Conservation (phyloP, 2,113 vertebrate species). For the Mirza zaza region DNA sequence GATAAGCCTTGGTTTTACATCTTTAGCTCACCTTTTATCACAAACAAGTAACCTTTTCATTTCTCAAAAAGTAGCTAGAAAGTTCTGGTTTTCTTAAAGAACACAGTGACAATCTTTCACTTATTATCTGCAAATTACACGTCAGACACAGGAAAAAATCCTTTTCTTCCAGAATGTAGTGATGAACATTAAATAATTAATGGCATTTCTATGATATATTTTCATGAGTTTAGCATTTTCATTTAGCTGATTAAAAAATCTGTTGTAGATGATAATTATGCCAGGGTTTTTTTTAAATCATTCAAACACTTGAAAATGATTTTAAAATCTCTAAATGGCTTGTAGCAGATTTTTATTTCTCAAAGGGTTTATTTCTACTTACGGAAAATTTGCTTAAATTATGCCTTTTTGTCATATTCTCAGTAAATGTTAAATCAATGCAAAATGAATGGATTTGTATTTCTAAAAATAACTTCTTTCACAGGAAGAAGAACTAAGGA, state of each 20-base stretch:
- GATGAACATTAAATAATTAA: constrained; percentile 8
- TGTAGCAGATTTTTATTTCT: constrained; percentile 74
- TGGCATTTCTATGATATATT: constrained; percentile 63
- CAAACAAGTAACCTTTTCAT: background rate
- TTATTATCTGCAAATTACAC: background rate
- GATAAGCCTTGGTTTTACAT: background rate
- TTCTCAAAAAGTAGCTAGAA: background rate
- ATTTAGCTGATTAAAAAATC: constrained; percentile 80
- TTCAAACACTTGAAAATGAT: constrained; percentile 72
- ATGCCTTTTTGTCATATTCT: constrained; percentile 71
- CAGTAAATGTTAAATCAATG: constrained; percentile 73
- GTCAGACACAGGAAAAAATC: background rate
- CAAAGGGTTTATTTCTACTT: constrained; percentile 65
- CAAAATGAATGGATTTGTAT: constrained; percentile 69
- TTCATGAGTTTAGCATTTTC: constrained; percentile 69
- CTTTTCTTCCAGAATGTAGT: background rate
- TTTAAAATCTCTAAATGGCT: constrained; percentile 78
- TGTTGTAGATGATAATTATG: constrained; percentile 72
- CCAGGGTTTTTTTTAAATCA: constrained; percentile 61
- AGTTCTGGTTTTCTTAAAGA: background rate
- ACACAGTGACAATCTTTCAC: background rate
- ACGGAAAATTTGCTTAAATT: constrained; percentile 68
- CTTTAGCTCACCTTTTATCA: background rate
- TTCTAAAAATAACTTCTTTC: constrained; percentile 81
- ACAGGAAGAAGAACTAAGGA: constrained; percentile 98